phyloP scores from a whole-genome alignment of 2,113 vertebrate species.

The Pterocles burchelli region DNA sequence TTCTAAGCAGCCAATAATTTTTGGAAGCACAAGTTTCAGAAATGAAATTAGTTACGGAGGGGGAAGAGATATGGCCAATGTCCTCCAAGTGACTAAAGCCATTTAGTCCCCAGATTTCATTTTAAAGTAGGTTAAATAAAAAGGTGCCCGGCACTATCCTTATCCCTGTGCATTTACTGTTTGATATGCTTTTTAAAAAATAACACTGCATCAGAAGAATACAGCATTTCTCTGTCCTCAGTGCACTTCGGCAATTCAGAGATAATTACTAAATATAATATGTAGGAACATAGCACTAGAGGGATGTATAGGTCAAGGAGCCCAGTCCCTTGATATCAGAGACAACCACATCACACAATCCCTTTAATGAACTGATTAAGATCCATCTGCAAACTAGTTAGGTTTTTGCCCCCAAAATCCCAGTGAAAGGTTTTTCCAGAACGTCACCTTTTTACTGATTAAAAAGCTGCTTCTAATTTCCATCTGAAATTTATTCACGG shows the following conservation, averaged over 20 bases:
- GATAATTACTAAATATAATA: constrained; percentile 1
- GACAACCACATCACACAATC: constrained; percentile 8
- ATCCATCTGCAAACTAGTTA: constrained; percentile 25
- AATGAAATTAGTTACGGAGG: constrained; percentile 25
- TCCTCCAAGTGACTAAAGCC: constrained; percentile 7
- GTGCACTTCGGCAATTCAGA: not conserved
- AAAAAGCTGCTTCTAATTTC: constrained; percentile 56
- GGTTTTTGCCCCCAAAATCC: constrained; percentile 24
- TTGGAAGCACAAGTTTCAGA: constrained; percentile 7
- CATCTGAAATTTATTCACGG: constrained; percentile 56
- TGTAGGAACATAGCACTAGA: not conserved
- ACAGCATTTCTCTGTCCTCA: not conserved
- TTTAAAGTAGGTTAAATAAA: constrained; percentile 38
- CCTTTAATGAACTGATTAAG: constrained; percentile 44
- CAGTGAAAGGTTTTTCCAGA: constrained; percentile 46
- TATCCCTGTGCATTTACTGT: not conserved
- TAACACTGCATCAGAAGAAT: not conserved
- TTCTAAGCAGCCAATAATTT: constrained; percentile 44
- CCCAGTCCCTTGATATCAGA: not conserved
- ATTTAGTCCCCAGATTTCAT: not conserved
- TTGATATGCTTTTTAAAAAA: not conserved
- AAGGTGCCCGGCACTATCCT: not conserved
- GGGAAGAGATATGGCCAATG: constrained; percentile 7
- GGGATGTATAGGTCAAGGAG: constrained; percentile 7
- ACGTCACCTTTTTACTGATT: constrained; percentile 47